Evolutionary conservation across 2,113 vertebrate species (phyloP).

Genomic region (Eupsittula cactorum): DNA sequence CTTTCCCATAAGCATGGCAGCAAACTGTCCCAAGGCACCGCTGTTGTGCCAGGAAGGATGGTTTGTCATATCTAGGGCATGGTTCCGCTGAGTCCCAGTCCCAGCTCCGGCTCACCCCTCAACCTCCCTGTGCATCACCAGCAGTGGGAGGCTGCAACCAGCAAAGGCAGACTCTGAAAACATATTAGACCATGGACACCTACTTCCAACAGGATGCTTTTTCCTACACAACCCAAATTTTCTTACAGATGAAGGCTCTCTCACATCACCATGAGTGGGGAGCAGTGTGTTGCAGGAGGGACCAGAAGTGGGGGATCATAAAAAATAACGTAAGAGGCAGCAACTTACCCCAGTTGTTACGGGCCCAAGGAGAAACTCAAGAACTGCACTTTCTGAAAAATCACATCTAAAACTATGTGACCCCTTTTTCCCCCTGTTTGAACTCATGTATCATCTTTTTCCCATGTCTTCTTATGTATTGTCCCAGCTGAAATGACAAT

Average conservation of each 20-base stretch:
- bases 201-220: neutral
- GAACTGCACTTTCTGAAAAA: neutral
- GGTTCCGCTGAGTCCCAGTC: fast-evolving
- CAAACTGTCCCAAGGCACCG: fast-evolving
- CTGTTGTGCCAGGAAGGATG: neutral
- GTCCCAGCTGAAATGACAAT: neutral
- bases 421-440: neutral
- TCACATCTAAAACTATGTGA: neutral
- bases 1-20: neutral
- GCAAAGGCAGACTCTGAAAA: neutral
- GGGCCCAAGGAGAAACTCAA: neutral
- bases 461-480: fast-evolving
- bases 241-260: neutral
- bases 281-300: neutral
- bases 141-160: neutral
- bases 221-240: neutral
- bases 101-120: neutral
- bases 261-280: neutral
- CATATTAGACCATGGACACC: neutral
- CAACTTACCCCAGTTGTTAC: neutral
- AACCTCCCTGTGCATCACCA: neutral
- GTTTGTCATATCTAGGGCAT: neutral
- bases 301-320: fast-evolving
- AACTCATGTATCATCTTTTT: neutral
- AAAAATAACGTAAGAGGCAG: neutral